Conservation (phyloP, 2,888 invertebrate species). For the Asteroscopus sphinx region DNA sequence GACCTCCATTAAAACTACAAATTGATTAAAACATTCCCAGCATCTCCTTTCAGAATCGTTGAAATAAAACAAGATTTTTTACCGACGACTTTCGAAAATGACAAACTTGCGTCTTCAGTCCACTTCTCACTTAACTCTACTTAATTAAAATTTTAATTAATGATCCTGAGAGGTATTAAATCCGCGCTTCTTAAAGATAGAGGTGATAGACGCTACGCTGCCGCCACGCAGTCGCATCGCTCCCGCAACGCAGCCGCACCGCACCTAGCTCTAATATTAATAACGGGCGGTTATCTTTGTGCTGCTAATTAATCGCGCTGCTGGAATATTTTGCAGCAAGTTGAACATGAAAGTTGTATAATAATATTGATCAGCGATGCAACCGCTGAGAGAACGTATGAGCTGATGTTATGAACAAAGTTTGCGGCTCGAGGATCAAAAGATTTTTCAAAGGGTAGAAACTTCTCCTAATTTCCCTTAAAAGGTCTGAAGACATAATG, state of each 20-base stretch:
- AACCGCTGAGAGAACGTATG: conserved; percentile 25
- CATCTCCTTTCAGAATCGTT: conserved; percentile 17
- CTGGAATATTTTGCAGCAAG: conserved; percentile 65
- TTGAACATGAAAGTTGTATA: conserved; percentile 34
- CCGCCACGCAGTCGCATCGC: conserved; percentile 26
- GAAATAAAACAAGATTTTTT: conserved; percentile 29
- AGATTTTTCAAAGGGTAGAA: conserved; percentile 19
- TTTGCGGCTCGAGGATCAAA: conserved; percentile 18
- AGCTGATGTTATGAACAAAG: conserved; percentile 39
- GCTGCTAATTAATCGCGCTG: conserved; percentile 67
- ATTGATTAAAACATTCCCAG: conserved; percentile 43
- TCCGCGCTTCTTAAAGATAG: conserved; percentile 42
- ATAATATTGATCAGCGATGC: conserved; percentile 28
- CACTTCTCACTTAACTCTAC: conserved; percentile 34
- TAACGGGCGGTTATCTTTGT: conserved; percentile 69
- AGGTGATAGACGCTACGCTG: conserved; percentile 8
- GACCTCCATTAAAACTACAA: conserved; percentile 22
- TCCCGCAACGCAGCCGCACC: conserved; percentile 13
- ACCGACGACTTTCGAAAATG: conserved; percentile 35
- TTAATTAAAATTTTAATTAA: conserved; percentile 55
- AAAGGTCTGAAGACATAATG: background rate
- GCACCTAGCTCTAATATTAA: conserved; percentile 66
- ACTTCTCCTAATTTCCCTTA: background rate
- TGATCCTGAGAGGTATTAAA: conserved; percentile 34
- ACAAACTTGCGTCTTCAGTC: conserved; percentile 43